Evolutionary conservation across 1,140 invertebrate species (phyloP).

Genomic region (Plodia interpunctella): DNA sequence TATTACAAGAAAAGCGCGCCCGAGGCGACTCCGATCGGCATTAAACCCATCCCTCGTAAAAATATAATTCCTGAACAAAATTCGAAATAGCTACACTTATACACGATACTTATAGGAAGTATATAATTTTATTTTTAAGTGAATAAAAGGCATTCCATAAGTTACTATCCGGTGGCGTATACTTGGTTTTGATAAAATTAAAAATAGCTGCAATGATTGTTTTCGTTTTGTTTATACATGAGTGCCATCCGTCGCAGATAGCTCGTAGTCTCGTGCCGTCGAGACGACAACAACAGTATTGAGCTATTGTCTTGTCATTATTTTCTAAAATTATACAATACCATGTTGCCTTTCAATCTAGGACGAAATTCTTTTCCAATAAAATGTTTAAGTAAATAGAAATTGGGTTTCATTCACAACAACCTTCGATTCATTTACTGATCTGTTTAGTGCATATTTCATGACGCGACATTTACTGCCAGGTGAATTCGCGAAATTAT

Average conservation of each 20-base stretch:
- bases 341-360: constrained; percentile 74
- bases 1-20: constrained; percentile 24
- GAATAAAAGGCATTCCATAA: constrained; percentile 73
- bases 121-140: constrained; percentile 69
- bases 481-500: too few species aligned
- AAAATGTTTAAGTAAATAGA: constrained; percentile 72
- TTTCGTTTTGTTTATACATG: constrained; percentile 41
- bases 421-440: too few species aligned
- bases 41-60: neutral
- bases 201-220: constrained; percentile 45
- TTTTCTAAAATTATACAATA: constrained; percentile 68
- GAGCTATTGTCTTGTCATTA: constrained; percentile 49
- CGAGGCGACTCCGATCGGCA: neutral
- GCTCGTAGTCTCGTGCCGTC: constrained; percentile 6
- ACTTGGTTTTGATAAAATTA: constrained; percentile 51
- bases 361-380: constrained; percentile 69
- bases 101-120: constrained; percentile 62
- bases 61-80: constrained; percentile 46
- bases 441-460: too few species aligned
- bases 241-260: constrained; percentile 63
- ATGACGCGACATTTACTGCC: too few species aligned
- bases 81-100: constrained; percentile 43
- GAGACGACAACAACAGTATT: constrained; percentile 33
- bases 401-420: constrained; percentile 54
- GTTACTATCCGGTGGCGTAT: constrained; percentile 69